Percentiles rank a stretch among this genome's conserved stretches.
These are phyloP conservation scores for Brienomyrus brachyistius DNA, from an alignment of 2,113 vertebrate genomes.

Conservation along the genomic window DNA sequence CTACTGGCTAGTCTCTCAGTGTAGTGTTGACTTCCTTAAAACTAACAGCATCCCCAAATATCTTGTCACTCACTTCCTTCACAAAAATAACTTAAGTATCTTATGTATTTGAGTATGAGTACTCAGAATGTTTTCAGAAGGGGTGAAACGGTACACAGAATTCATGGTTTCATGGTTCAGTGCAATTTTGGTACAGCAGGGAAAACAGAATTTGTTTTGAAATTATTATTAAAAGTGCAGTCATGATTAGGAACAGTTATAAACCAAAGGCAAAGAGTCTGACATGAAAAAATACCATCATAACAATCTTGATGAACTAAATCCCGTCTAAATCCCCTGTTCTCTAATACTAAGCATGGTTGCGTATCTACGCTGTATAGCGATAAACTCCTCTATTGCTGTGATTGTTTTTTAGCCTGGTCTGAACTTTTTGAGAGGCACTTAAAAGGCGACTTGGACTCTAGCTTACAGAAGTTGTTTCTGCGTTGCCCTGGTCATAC, in stretches of 20 bases:
- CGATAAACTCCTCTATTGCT: not conserved
- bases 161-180: no score
- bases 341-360: not conserved
- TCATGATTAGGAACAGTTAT: not conserved
- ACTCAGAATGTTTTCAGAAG: not conserved
- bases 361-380: not conserved
- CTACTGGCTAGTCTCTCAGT: not conserved
- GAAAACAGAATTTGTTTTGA: no score
- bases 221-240: not conserved
- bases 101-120: not conserved
- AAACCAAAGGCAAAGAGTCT: not conserved
- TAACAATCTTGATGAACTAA: not conserved
- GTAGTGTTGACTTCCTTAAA: not conserved
- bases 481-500: not conserved
- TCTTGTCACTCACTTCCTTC: not conserved
- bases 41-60: no score
- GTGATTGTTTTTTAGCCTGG: not conserved
- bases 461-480: not conserved
- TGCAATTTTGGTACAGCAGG: no score
- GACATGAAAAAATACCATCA: not conserved
- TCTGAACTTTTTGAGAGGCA: not conserved
- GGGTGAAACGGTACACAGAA: no score
- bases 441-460: not conserved
- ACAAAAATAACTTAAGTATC: not conserved
- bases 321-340: not conserved